A percentile compares a stretch with the other conserved stretches of the same genome.
Conservation (phyloP, 2,888 invertebrate genomes). For the Rhamnusium bicolor region DNA sequence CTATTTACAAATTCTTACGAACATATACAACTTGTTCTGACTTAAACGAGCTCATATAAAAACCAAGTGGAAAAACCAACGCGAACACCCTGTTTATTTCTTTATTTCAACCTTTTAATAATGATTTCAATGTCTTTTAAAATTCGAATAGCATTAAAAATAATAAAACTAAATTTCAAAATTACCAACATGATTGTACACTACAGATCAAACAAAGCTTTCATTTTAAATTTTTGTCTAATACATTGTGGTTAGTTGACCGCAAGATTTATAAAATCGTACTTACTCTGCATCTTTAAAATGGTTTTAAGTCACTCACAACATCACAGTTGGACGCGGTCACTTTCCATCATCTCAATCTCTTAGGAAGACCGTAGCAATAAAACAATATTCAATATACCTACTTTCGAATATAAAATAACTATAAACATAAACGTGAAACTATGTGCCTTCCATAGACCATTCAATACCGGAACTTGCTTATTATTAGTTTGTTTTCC, state of each 20-base stretch:
- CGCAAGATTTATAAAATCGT: neutral
- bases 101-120: too few relatives aligned
- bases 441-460: conserved; percentile 4
- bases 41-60: too few relatives aligned
- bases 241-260: neutral
- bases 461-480: conserved; percentile 22
- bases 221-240: neutral
- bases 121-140: too few relatives aligned
- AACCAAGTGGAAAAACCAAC: too few relatives aligned
- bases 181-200: neutral
- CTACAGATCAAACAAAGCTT: neutral
- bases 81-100: too few relatives aligned
- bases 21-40: too few relatives aligned
- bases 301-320: neutral
- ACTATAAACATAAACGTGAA: conserved; percentile 10
- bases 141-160: too few relatives aligned
- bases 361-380: neutral
- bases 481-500: conserved; percentile 26
- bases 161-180: too few relatives aligned
- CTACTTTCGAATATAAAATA: conserved; percentile 13
- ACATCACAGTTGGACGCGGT: neutral
- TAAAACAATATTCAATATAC: neutral
- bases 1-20: too few relatives aligned
- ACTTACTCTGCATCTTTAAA: neutral
- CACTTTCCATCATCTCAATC: conserved; percentile 3